Conservation (phyloP, 2,113 vertebrate species). For the Epinephelus fuscoguttatus region DNA sequence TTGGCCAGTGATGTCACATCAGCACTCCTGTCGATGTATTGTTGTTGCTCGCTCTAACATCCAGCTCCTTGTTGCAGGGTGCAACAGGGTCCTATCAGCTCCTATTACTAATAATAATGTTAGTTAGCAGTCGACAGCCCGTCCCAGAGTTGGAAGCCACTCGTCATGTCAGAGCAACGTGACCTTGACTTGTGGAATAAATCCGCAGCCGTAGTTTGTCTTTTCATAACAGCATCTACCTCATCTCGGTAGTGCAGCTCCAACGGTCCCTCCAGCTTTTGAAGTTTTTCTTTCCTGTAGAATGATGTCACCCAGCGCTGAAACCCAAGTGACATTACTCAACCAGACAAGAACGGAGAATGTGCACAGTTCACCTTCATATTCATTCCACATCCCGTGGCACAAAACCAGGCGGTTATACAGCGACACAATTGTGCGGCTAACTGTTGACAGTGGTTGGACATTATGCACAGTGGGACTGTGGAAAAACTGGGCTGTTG, state of each 20-base stretch:
- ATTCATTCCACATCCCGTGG: slow-evolving; percentile 73
- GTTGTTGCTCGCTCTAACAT: slow-evolving; percentile 39
- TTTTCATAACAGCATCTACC: slow-evolving; percentile 60
- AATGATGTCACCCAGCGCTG: slow-evolving; percentile 75
- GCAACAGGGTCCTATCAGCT: slow-evolving; percentile 60
- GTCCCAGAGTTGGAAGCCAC: slow-evolving; percentile 65
- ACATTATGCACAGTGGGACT: slow-evolving; percentile 74
- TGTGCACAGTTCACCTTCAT: slow-evolving; percentile 73
- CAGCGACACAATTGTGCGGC: slow-evolving; percentile 70
- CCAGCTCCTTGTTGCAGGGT: slow-evolving; percentile 48
- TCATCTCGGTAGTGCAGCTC: slow-evolving; percentile 61
- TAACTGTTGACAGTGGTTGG: slow-evolving; percentile 76
- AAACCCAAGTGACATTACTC: slow-evolving; percentile 79
- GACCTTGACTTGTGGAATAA: slow-evolving; percentile 73
- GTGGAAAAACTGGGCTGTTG: slow-evolving; percentile 74
- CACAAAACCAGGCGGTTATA: slow-evolving; percentile 64
- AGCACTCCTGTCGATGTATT: slow-evolving; percentile 17
- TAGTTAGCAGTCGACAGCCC: slow-evolving; percentile 63
- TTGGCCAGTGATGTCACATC: slow-evolving; percentile 62
- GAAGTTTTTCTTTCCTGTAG: slow-evolving; percentile 64
- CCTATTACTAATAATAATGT: slow-evolving; percentile 75
- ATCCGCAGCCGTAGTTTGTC: slow-evolving; percentile 61
- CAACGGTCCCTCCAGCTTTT: slow-evolving; percentile 59
- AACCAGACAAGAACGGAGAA: slow-evolving; percentile 71
- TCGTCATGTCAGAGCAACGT: slow-evolving; percentile 61